Conservation (phyloP, 2,113 vertebrate species). For the Corvus moneduloides region DNA sequence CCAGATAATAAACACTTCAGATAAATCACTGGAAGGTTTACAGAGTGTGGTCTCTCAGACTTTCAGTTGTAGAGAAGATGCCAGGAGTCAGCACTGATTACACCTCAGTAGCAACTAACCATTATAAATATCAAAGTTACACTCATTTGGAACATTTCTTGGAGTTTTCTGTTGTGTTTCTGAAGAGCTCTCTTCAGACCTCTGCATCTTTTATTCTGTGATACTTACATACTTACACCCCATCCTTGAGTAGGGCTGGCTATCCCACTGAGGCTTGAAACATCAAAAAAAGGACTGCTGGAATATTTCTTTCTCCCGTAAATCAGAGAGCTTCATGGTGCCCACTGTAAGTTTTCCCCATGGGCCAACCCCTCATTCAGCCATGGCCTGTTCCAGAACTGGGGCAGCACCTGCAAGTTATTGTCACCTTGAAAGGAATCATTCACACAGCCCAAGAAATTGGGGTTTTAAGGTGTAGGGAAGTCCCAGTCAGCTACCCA, state of each 20-base stretch:
- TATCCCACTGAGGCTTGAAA: not conserved
- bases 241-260: not conserved
- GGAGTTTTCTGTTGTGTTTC: not conserved
- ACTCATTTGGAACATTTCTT: not conserved
- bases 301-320: not conserved
- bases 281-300: not conserved
- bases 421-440: not conserved
- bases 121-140: not conserved
- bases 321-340: not conserved
- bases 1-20: slow-evolving; percentile 11
- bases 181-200: not conserved
- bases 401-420: not conserved
- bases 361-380: not conserved
- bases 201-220: not conserved
- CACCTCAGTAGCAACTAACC: not conserved
- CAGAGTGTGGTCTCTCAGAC: not conserved
- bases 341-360: not conserved
- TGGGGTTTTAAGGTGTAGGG: not conserved
- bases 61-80: not conserved
- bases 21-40: not conserved
- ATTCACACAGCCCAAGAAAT: not conserved
- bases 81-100: not conserved
- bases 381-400: not conserved
- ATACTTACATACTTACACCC: not conserved
- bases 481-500: not conserved